Percentiles rank a stretch among this genome's conserved stretches.
phyloP scores from a whole-genome alignment of 1,140 invertebrate species.

The Macrobrachium rosenbergii region DNA sequence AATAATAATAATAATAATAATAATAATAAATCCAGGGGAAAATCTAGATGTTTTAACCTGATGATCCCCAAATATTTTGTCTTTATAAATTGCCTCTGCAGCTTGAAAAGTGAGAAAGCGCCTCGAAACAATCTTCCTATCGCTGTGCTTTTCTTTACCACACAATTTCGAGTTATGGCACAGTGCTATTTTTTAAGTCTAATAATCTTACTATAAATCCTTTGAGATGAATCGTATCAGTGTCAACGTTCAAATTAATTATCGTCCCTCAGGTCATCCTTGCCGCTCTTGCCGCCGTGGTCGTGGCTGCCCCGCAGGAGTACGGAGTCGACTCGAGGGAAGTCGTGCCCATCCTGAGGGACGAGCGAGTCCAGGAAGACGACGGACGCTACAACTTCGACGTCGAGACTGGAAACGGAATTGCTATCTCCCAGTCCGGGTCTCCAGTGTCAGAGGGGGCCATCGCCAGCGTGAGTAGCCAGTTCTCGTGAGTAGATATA shows the following conservation, averaged over 20 bases:
- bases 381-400: constrained; percentile 41
- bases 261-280: constrained; percentile 26
- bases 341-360: constrained; percentile 24
- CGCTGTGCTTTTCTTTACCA: background rate
- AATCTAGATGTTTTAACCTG: too few species aligned
- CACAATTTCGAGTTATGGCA: background rate
- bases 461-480: constrained; percentile 30
- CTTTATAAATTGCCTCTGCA: too few species aligned
- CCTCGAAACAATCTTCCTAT: too few species aligned
- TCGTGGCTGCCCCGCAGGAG: constrained; percentile 13
- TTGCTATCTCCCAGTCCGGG: constrained; percentile 38
- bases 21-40: too few species aligned
- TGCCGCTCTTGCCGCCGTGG: constrained; percentile 23
- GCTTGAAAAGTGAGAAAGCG: too few species aligned
- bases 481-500: constrained; percentile 31
- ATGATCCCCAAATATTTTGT: too few species aligned
- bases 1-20: constrained; percentile 12
- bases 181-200: background rate
- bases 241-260: background rate
- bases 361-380: constrained; percentile 31
- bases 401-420: constrained; percentile 41
- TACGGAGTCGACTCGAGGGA: background rate
- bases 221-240: background rate
- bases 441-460: constrained; percentile 13
- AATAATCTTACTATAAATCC: background rate